Base-by-base conservation (phyloP, 2,113 vertebrate genomes). In the Nycticryphes semicollaris region DNA sequence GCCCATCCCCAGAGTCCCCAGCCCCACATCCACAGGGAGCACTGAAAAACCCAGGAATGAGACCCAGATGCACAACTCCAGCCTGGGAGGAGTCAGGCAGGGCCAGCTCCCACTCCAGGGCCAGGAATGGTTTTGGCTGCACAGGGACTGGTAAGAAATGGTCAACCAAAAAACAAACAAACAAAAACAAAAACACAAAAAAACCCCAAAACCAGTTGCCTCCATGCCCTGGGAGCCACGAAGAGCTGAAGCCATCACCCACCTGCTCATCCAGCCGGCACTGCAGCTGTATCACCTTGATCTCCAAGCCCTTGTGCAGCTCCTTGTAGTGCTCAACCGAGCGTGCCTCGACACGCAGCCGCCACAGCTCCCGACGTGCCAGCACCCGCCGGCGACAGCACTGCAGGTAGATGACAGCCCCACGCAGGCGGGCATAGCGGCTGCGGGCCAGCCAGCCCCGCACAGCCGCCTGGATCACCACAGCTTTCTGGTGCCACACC, bases 261-360 rank as follows among this genome's bases (percentile, higher is more conserved):
- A 98, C 98, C 97, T 98, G 96, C 87, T 98, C 97, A 19, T 98
- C 98, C 15, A 98, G 97, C 78, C 93, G 92, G 47, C 98, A 51
- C 97, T 98, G 98, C 83, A 98, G 96, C 96, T 98, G 98, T 31
- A 98, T 98, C 96, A 98, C 97, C 95, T 98, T 98, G 75, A 98
- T 97, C 90, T 98, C 98, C 98, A 98, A 97, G 89, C 98, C 98
- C 84, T 96, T 98, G 97, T 98, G 98, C 93, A 98, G 98, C 94
- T 98, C 95, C 30, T 95, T 89, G 97, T 95, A 98, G 64, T 48
- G 97, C 97, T 98, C 97, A 8, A 98, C 91, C 0, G 97, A 98
- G 24, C 97, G 97, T 0, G 98, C 98, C 96, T 98, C 97, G 0
- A 93, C 91, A 53, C 98, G 97, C 39, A 98, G 96, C 25, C 62